These are phyloP conservation scores for Brachionus manjavacas DNA, from an alignment of 1,140 invertebrate genomes.

Conservation along the genomic window DNA sequence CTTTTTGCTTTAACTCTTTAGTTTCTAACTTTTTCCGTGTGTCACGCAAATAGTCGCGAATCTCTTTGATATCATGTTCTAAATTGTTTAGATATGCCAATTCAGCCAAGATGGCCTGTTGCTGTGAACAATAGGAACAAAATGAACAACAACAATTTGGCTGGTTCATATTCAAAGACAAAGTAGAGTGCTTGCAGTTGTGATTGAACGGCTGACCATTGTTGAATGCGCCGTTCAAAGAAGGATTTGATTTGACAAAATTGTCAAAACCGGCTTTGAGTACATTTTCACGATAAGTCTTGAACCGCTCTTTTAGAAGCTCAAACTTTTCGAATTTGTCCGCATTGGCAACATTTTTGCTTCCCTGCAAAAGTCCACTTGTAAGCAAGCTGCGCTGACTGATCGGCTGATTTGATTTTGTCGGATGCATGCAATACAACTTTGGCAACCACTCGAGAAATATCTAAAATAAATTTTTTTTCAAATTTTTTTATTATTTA, in stretches of 20 bases:
- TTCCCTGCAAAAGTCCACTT: conserved; percentile 23
- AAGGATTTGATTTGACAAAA: conserved; percentile 36
- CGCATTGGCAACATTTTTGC: conserved; percentile 32
- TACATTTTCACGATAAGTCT: conserved; percentile 26
- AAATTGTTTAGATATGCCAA: conserved; percentile 39
- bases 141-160: conserved; percentile 11
- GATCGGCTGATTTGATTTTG: not conserved
- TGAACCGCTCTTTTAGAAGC: conserved; percentile 40
- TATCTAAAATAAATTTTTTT: not conserved
- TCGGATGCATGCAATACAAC: conserved; percentile 28
- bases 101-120: conserved; percentile 26
- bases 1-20: conserved; percentile 43
- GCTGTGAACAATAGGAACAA: conserved; percentile 30
- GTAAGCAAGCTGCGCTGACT: conserved; percentile 5
- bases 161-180: not conserved
- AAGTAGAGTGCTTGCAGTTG: not conserved
- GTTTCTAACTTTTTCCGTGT: conserved; percentile 36
- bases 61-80: conserved; percentile 42
- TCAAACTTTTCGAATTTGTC: conserved; percentile 43
- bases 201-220: not conserved
- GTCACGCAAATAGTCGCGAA: conserved; percentile 32
- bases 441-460: conserved; percentile 34
- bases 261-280: conserved; percentile 37
- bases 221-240: conserved; percentile 13
- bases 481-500: not conserved